Evolutionary conservation across 2,797 vertebrate species (phyloP).

Genomic region (Lacerta agilis): DNA sequence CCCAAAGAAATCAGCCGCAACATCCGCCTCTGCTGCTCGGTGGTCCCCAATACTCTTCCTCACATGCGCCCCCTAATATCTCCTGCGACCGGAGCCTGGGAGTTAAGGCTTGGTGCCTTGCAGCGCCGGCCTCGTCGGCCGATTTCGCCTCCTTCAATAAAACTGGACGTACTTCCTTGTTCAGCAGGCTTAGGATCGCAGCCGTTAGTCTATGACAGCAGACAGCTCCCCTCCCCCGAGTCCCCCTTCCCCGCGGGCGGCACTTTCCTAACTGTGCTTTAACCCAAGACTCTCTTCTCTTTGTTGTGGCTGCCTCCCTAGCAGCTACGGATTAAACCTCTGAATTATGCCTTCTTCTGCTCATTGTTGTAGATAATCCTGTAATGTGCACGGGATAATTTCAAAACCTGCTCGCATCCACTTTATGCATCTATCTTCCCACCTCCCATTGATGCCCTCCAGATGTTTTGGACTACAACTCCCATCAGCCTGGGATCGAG

Average conservation of each 20-base stretch:
- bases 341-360: neutral
- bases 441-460: neutral
- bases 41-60: too few species aligned
- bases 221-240: too few species aligned
- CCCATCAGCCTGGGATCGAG: too few species aligned
- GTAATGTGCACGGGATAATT: too few species aligned
- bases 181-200: neutral
- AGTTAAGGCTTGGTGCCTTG: neutral
- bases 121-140: neutral
- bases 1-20: neutral
- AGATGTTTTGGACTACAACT: too few species aligned
- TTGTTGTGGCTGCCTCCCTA: too few species aligned
- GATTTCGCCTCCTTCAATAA: neutral
- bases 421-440: neutral
- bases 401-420: too few species aligned
- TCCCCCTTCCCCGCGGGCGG: too few species aligned
- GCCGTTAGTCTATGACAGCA: neutral
- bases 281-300: too few species aligned
- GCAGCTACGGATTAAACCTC: neutral
- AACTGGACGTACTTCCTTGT: neutral
- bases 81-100: too few species aligned
- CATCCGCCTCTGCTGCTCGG: too few species aligned
- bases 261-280: neutral
- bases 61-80: neutral
- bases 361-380: neutral